These are phyloP conservation scores for Pseudotriccus pelzelni DNA, from an alignment of 2,797 vertebrate genomes.

Conservation along the genomic window DNA sequence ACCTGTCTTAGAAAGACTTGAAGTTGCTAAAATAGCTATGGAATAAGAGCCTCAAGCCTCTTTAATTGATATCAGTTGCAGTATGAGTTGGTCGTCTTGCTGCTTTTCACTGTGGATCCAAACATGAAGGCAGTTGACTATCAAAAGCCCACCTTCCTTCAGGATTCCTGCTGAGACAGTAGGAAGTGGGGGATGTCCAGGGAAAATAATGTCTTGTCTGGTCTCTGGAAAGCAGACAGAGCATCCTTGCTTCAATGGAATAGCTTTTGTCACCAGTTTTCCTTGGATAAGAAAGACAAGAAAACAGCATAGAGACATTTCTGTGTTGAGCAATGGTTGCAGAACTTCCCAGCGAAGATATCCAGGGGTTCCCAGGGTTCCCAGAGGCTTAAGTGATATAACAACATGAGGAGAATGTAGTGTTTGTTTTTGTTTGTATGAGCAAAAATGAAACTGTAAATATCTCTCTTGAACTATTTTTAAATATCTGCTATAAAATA, in stretches of 20 bases:
- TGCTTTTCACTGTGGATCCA: background rate
- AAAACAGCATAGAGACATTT: background rate
- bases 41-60: background rate
- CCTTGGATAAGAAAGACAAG: background rate
- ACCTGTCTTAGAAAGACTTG: background rate
- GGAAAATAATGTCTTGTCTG: background rate
- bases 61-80: background rate
- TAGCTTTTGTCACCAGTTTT: background rate
- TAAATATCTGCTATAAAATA: background rate
- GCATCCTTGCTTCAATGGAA: background rate
- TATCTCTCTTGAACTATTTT: background rate
- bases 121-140: background rate
- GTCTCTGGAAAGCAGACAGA: background rate
- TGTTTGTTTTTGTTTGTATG: background rate
- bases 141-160: background rate
- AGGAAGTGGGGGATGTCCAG: background rate
- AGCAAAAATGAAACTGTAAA: background rate
- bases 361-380: background rate
- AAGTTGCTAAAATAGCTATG: background rate
- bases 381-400: background rate
- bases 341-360: background rate
- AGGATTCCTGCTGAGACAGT: background rate
- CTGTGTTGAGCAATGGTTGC: background rate
- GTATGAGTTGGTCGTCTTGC: rapidly evolving
- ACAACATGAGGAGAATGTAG: background rate